phyloP scores from a whole-genome alignment of 2,888 invertebrate species.

The Drosophila fungiperda region DNA sequence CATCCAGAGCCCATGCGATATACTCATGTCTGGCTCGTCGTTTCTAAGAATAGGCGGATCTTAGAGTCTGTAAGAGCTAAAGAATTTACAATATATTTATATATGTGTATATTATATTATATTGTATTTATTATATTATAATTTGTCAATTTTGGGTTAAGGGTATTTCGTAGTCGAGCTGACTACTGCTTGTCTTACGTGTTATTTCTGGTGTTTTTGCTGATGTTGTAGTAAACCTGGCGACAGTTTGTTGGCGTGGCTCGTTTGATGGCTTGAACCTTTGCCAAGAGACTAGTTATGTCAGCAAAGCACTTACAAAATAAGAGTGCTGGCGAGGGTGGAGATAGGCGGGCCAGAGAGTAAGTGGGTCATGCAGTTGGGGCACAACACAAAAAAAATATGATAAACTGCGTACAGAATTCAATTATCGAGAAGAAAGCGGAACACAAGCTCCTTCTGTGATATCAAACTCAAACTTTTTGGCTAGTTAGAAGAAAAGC shows the following conservation, averaged over 20 bases:
- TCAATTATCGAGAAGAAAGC: constrained; percentile 49
- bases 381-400: constrained; percentile 22
- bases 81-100: too few relatives aligned
- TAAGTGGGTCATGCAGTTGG: constrained; percentile 18
- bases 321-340: neutral
- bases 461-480: neutral
- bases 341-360: neutral
- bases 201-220: neutral
- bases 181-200: neutral
- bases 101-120: too few relatives aligned
- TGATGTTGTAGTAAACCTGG: constrained; percentile 9
- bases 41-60: too few relatives aligned
- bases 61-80: too few relatives aligned
- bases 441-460: neutral
- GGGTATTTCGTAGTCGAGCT: neutral
- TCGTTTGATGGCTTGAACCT: constrained; percentile 58
- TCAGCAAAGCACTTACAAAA: constrained; percentile 52
- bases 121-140: too few relatives aligned
- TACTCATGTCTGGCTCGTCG: too few relatives aligned
- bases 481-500: neutral
- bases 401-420: constrained; percentile 44
- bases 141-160: neutral
- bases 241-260: constrained; percentile 42
- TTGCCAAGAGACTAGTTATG: constrained; percentile 67
- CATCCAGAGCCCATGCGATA: neutral